These are phyloP conservation scores for Dicyrtoma fusca DNA, from an alignment of 2,888 invertebrate genomes.

Conservation along the genomic window DNA sequence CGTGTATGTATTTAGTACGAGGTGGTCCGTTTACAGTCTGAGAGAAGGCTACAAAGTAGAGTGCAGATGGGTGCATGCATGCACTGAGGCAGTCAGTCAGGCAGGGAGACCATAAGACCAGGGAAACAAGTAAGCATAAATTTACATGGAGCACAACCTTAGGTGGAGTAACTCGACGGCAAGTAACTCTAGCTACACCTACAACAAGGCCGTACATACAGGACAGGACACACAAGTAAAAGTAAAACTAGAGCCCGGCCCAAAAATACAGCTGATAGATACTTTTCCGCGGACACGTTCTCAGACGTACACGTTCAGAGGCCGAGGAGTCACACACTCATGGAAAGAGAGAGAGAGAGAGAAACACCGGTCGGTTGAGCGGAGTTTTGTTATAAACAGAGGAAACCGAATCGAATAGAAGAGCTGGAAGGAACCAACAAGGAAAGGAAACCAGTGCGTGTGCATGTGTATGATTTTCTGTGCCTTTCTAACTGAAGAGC, in stretches of 20 bases:
- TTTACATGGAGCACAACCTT: no score
- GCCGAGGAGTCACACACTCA: no score
- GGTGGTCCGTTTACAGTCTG: no score
- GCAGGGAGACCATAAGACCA: neutral
- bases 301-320: neutral
- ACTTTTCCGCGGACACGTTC: neutral
- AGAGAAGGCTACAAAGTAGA: no score
- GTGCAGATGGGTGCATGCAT: conserved; percentile 1
- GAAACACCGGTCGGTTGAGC: neutral
- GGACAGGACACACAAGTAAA: neutral
- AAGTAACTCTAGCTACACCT: neutral
- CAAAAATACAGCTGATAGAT: no score
- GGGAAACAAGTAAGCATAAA: no score
- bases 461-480: neutral
- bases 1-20: no score
- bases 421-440: neutral
- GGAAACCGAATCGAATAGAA: no score
- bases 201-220: neutral
- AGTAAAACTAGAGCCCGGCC: no score
- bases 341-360: neutral
- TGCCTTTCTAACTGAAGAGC: neutral
- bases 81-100: neutral
- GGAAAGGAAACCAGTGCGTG: neutral
- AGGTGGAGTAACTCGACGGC: no score
- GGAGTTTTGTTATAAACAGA: neutral